These are phyloP conservation scores for Laterallus jamaicensis DNA, from an alignment of 2,113 vertebrate species.

Conservation along the genomic window DNA sequence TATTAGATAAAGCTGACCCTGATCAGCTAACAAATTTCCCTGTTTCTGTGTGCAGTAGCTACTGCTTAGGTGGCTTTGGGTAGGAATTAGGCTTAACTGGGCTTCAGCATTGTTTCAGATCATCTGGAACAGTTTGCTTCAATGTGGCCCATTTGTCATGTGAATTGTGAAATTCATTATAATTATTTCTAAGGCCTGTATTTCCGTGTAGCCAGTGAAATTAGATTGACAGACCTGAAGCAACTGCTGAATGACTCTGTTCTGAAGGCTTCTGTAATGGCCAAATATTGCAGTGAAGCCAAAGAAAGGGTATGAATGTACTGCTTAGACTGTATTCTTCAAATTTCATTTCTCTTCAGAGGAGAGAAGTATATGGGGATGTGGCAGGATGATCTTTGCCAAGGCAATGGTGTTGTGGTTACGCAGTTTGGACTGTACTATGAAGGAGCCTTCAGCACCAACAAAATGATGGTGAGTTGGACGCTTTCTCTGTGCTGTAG, in stretches of 20 bases:
- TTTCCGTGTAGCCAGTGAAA: neutral
- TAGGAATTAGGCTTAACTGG: neutral
- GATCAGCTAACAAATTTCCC: neutral
- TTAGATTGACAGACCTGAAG: neutral
- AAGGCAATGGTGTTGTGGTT: slow-evolving; percentile 94
- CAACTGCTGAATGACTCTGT: neutral
- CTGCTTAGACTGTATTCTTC: neutral
- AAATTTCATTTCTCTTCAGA: slow-evolving; percentile 66
- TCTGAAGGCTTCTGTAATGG: neutral
- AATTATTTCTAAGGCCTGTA: neutral
- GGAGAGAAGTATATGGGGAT: slow-evolving; percentile 98
- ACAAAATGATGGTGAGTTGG: slow-evolving; percentile 95
- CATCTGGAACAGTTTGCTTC: neutral
- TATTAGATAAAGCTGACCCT: neutral
- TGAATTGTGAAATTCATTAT: neutral
- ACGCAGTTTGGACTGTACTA: slow-evolving; percentile 98
- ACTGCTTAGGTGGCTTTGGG: neutral
- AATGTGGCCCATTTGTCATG: neutral
- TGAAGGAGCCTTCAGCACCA: slow-evolving; percentile 91
- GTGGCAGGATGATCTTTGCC: slow-evolving; percentile 93
- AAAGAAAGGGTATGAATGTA: neutral
- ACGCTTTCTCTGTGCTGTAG: neutral
- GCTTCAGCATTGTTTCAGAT: neutral
- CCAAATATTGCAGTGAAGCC: neutral
- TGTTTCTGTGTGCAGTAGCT: neutral